Conservation (phyloP, 1,140 invertebrate species). For the Drosophila malerkotliana region DNA sequence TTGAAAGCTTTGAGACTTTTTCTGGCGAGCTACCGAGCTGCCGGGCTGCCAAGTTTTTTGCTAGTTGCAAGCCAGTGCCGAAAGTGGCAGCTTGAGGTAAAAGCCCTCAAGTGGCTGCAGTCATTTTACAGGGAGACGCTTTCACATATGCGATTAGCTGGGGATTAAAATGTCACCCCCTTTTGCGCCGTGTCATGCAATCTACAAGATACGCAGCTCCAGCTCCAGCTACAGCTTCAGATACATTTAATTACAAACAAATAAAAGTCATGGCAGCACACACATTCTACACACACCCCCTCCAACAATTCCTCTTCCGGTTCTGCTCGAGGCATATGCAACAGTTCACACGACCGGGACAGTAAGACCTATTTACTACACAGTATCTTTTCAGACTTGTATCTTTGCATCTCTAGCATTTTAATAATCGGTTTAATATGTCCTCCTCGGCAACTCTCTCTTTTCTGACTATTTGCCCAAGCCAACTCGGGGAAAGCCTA, state of each 20-base stretch:
- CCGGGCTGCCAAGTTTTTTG: not conserved
- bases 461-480: slow-evolving; percentile 27
- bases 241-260: slow-evolving; percentile 83
- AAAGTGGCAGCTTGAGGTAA: not conserved
- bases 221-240: slow-evolving; percentile 26
- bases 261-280: slow-evolving; percentile 81
- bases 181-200: slow-evolving; percentile 64
- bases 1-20: slow-evolving; percentile 77
- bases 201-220: slow-evolving; percentile 37
- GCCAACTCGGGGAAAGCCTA: slow-evolving; percentile 11
- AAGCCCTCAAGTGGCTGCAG: slow-evolving; percentile 69
- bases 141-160: slow-evolving; percentile 82
- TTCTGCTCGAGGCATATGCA: slow-evolving; percentile 63
- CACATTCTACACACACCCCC: slow-evolving; percentile 8
- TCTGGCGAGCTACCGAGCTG: slow-evolving; percentile 13
- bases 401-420: slow-evolving; percentile 61
- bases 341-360: slow-evolving; percentile 69
- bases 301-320: slow-evolving; percentile 25
- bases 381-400: slow-evolving; percentile 34
- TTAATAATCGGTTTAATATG: slow-evolving; percentile 81
- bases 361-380: slow-evolving; percentile 35
- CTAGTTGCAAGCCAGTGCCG: slow-evolving; percentile 24
- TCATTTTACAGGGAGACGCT: slow-evolving; percentile 58
- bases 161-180: slow-evolving; percentile 83
- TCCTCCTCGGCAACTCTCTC: slow-evolving; percentile 32